phyloP scores from a whole-genome alignment of 1,140 invertebrate species.

The Protaetia brevitarsis region DNA sequence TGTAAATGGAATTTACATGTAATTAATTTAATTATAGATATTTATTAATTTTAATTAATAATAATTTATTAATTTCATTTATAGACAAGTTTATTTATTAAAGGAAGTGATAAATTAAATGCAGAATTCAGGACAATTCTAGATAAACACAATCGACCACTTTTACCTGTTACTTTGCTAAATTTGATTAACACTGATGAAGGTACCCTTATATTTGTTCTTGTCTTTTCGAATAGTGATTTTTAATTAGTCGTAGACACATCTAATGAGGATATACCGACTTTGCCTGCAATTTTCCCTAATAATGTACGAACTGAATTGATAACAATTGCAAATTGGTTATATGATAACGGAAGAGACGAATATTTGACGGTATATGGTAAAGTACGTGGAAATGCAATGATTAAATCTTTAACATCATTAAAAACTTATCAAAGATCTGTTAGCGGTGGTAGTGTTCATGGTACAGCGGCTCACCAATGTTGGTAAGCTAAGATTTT shows the following conservation, averaged over 20 bases:
- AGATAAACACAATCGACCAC: constrained; percentile 79
- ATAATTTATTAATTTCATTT: constrained; percentile 37
- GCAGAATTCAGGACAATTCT: constrained; percentile 85
- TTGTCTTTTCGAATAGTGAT: background rate
- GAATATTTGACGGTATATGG: constrained; percentile 82
- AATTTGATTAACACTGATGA: constrained; percentile 85
- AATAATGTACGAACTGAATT: constrained; percentile 68
- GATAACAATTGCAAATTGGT: constrained; percentile 79
- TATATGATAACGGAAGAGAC: constrained; percentile 72
- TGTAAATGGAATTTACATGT: background rate
- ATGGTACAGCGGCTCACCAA: constrained; percentile 45
- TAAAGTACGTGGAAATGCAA: constrained; percentile 69
- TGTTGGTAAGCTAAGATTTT: constrained; percentile 42
- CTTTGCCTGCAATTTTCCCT: constrained; percentile 50
- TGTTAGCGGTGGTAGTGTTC: constrained; percentile 64
- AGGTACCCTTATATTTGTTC: constrained; percentile 52
- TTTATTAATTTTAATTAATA: background rate
- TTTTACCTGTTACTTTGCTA: constrained; percentile 79
- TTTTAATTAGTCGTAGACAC: constrained; percentile 39
- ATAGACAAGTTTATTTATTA: constrained; percentile 69
- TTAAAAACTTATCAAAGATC: constrained; percentile 79
- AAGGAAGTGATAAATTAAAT: constrained; percentile 73
- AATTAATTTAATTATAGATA: no score
- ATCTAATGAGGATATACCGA: constrained; percentile 50
- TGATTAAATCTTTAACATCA: constrained; percentile 72